Evolutionary conservation across 2,797 vertebrate species (phyloP).

Genomic region (Brachyalestes nurse): DNA sequence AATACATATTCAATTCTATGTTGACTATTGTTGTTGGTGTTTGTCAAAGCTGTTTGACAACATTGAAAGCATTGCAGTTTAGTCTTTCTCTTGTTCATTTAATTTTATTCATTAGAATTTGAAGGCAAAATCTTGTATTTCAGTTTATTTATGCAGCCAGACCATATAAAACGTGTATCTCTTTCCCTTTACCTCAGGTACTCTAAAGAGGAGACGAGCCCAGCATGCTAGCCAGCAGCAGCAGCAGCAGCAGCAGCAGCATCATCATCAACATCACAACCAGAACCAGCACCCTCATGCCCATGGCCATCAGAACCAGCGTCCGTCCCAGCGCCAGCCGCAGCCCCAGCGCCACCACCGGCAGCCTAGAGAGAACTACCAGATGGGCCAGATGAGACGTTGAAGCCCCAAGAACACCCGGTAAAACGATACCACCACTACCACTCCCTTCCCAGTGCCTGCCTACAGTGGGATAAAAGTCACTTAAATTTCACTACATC

Average conservation of each 20-base stretch:
- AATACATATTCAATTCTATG: not conserved
- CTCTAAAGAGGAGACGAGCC: slow-evolving; percentile 95
- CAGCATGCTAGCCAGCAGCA: slow-evolving; percentile 86
- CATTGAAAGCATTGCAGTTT: no score
- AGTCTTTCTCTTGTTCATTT: not conserved
- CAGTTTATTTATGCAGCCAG: not conserved
- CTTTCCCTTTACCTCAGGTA: slow-evolving; percentile 78
- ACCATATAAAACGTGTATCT: not conserved
- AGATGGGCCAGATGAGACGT: slow-evolving; percentile 91
- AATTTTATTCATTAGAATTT: not conserved
- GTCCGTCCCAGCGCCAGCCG: slow-evolving; percentile 76
- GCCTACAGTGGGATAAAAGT: slow-evolving; percentile 92
- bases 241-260: slow-evolving; percentile 72
- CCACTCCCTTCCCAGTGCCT: slow-evolving; percentile 97
- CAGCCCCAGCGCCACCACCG: slow-evolving; percentile 80
- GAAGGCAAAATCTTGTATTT: not conserved
- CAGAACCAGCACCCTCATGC: slow-evolving; percentile 74
- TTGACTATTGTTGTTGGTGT: not conserved
- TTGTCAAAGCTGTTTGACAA: not conserved
- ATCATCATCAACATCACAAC: slow-evolving; percentile 75
- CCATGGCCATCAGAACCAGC: slow-evolving; percentile 71
- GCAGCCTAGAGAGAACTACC: slow-evolving; percentile 87
- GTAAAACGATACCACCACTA: slow-evolving; percentile 31
- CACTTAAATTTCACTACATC: slow-evolving; percentile 87
- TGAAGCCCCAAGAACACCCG: slow-evolving; percentile 60